phyloP scores from a whole-genome alignment of 2,797 vertebrate genomes.

The Spondyliosoma cantharus region DNA sequence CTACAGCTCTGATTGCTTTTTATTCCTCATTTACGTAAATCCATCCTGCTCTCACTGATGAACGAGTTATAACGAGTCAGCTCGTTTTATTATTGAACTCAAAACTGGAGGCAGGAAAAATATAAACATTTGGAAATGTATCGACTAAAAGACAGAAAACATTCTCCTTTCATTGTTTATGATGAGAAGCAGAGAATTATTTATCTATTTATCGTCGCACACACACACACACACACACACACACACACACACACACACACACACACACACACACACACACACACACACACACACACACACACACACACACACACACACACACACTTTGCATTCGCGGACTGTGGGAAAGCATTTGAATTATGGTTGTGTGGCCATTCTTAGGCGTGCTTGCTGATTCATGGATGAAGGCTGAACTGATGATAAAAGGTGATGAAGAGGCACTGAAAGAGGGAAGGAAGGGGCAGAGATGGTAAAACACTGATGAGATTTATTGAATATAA shows the following conservation, averaged over 20 bases:
- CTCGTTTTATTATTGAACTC: constrained; percentile 7
- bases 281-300: background rate
- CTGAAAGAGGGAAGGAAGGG: background rate
- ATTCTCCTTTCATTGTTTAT: constrained; percentile 3
- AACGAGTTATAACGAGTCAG: constrained; percentile 33
- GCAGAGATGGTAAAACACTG: background rate
- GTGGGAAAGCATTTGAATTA: constrained; percentile 26
- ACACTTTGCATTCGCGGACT: constrained; percentile 19
- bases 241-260: constrained; percentile 1
- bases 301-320: constrained; percentile 3
- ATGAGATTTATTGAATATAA: background rate
- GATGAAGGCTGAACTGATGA: constrained; percentile 17
- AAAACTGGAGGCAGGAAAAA: background rate
- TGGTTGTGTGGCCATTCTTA: constrained; percentile 29
- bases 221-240: background rate
- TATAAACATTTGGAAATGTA: background rate
- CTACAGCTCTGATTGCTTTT: constrained; percentile 19
- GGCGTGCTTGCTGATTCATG: constrained; percentile 35
- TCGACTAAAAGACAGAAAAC: background rate
- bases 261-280: constrained; percentile 2
- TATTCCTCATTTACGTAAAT: background rate
- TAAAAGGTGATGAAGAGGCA: constrained; percentile 23
- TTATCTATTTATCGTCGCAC: background rate
- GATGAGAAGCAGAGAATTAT: background rate
- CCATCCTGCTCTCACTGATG: constrained; percentile 6